Conservation (phyloP, 30 jellyfish, hydroid and myxozoan species). For the Turritopsis rubra region DNA sequence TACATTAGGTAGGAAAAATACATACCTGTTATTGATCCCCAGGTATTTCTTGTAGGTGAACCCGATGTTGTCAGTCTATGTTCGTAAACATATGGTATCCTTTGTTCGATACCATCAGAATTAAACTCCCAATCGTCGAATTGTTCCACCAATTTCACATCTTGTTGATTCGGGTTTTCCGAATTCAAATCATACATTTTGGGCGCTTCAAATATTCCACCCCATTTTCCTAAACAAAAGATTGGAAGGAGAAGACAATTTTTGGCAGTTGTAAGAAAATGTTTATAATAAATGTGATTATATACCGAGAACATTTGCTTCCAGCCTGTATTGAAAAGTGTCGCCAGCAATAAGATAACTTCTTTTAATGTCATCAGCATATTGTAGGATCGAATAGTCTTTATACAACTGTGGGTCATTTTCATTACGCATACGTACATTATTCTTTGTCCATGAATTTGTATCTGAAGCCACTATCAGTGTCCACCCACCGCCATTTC, state of each 20-base stretch:
- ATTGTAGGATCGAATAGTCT: conserved; percentile 71
- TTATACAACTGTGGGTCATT: conserved; percentile 15
- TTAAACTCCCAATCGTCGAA: conserved; percentile 58
- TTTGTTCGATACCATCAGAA: conserved; percentile 26
- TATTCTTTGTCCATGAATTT: conserved; percentile 62
- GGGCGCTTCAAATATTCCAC: conserved; percentile 92
- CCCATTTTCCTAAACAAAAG: conserved; percentile 66
- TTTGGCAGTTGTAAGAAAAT: too few species aligned
- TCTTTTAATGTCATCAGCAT: conserved; percentile 62
- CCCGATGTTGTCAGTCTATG: conserved; percentile 43
- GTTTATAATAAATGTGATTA: not conserved
- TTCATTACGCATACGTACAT: conserved; percentile 51
- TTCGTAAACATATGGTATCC: conserved; percentile 55
- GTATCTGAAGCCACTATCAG: conserved; percentile 65
- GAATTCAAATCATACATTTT: conserved; percentile 40
- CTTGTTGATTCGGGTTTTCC: conserved; percentile 43
- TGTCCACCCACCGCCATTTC: conserved; percentile 99
- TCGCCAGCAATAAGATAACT: conserved; percentile 40
- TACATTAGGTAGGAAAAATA: not conserved
- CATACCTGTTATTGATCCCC: conserved; percentile 78
- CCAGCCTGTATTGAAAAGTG: conserved; percentile 57
- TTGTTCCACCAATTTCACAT: conserved; percentile 46
- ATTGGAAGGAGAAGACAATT: not conserved
- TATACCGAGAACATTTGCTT: conserved; percentile 74
- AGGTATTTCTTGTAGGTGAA: conserved; percentile 3